phyloP scores from a whole-genome alignment of 2,888 invertebrate genomes.

The Cotesia congregata region DNA sequence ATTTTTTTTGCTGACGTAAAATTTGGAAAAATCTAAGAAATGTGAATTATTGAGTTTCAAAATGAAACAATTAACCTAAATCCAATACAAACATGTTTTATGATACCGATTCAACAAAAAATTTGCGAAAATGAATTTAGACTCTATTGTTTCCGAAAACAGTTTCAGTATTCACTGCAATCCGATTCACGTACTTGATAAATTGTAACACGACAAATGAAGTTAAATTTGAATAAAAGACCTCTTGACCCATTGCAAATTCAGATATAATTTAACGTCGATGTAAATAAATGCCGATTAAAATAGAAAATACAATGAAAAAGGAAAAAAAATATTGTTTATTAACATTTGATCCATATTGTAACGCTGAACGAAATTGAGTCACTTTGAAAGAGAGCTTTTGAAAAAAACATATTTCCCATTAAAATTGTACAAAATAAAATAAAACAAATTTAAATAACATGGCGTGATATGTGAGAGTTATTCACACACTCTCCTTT shows the following conservation, averaged over 20 bases:
- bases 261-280: background rate
- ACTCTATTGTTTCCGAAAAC: background rate
- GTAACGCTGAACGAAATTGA: background rate
- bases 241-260: background rate
- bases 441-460: background rate
- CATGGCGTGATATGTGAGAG: background rate
- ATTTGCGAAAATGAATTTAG: background rate
- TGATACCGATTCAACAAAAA: too few species aligned
- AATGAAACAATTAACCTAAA: too few species aligned
- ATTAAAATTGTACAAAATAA: background rate
- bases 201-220: background rate
- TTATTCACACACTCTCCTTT: background rate
- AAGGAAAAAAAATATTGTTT: too few species aligned
- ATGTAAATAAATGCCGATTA: background rate
- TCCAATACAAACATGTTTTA: too few species aligned
- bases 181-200: background rate
- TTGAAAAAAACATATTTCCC: background rate
- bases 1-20: too few species aligned
- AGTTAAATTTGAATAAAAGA: background rate
- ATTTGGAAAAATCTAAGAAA: too few species aligned
- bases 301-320: background rate
- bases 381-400: background rate
- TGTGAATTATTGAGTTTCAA: too few species aligned
- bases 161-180: background rate
- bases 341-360: too few species aligned